Base-by-base conservation (phyloP, 1,140 invertebrate genomes). In the Samia ricini region DNA sequence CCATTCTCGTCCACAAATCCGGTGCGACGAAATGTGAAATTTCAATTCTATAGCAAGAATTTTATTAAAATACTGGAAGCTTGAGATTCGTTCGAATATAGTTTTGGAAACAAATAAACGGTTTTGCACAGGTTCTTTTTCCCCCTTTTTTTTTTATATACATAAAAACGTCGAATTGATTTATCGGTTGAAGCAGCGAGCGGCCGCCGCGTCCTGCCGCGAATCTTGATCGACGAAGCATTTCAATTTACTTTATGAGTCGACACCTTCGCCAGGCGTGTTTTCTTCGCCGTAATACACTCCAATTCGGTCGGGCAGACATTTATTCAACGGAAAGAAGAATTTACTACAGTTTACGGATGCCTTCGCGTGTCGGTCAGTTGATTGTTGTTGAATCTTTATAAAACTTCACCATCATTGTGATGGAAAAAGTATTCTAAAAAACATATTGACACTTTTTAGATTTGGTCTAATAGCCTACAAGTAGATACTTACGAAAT, bases 181-280 rank as follows among this genome's bases (percentile, higher is more conserved):
- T 89, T 88, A 89, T 89, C 70, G n/a, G 79, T 72, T 49, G 66
- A 66, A 71, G 77, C 72, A 69, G 71, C 66, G 71, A 77, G 79
- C 76, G 76, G 70, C 77, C 77, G 72, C 69, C 71, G 71, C 70
- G 77, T 79, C 74, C 79, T 76, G 76, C 76, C 72, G 72, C 74
- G 77, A 80, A 79, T 83, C 79, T 81, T 82, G 80, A 87, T 89
- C 83, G 81, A 83, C 82, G 72, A 71, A 80, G 72, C 76, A 83
- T 85, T 86, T 83, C 82, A 83, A 86, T 88, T 88, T 83, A 88
- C 85, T 88, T 88, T 85, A 88, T 81, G 82, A 82, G 79, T 83
- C 79, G 76, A 85, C 82, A 83, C 81, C 82, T 85, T 83, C 73
- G 60, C 70, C 60, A 60, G 63, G 67, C 58, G 66, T 62, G 61